Conservation (phyloP, 2,797 vertebrate genomes). For the Botia almorhae region DNA sequence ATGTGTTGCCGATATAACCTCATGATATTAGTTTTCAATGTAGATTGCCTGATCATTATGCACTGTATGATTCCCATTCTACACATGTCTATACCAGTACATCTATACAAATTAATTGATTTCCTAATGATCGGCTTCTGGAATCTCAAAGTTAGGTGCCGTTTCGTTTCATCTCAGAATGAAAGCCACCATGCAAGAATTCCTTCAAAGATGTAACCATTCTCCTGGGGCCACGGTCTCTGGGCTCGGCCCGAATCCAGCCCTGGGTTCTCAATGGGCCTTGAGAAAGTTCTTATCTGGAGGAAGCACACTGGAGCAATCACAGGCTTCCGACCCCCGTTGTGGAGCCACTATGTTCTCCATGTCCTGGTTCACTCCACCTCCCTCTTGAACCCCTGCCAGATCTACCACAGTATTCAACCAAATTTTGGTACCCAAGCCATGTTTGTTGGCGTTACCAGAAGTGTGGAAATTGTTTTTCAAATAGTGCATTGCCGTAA, state of each 20-base stretch:
- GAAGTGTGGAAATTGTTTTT: not conserved
- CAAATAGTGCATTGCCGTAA: not conserved
- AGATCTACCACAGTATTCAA: conserved; percentile 36
- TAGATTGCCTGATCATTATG: not conserved
- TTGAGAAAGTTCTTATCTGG: conserved; percentile 77
- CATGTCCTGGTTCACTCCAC: conserved; percentile 32
- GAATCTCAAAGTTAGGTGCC: conserved; percentile 9
- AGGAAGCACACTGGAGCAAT: conserved; percentile 79
- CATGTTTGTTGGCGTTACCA: not conserved
- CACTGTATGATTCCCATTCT: not conserved
- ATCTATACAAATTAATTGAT: not conserved
- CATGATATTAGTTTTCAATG: not conserved
- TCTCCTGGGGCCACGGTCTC: conserved; percentile 57
- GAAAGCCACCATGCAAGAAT: conserved; percentile 14
- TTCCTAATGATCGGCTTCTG: not conserved
- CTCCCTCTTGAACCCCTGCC: conserved; percentile 52
- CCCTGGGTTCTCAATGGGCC: conserved; percentile 62
- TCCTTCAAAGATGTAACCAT: conserved; percentile 43
- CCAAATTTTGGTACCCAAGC: not conserved
- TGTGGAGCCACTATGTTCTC: conserved; percentile 67
- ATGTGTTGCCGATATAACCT: conserved; percentile 30
- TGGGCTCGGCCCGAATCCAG: conserved; percentile 66
- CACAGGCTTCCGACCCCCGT: conserved; percentile 67
- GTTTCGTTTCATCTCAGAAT: conserved; percentile 42
- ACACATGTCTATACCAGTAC: not conserved